Evolutionary conservation across 1,140 invertebrate species (phyloP).

Genomic region (Pseudomyrmex flavicornis): DNA sequence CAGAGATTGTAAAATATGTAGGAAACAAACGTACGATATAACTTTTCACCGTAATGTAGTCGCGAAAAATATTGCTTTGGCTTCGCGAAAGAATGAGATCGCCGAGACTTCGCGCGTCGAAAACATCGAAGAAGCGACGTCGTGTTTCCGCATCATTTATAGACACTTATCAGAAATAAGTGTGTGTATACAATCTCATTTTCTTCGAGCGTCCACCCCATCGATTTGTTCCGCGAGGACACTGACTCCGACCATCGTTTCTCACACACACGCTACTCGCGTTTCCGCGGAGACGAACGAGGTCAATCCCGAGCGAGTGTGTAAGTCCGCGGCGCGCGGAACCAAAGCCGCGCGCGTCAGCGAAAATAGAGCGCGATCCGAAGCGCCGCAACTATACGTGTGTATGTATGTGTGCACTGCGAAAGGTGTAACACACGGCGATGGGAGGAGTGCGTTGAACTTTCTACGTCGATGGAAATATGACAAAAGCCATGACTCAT

Average conservation of each 20-base stretch:
- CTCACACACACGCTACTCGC: background rate
- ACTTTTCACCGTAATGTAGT: too few relatives aligned
- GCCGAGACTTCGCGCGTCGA: too few relatives aligned
- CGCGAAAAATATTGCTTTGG: too few relatives aligned
- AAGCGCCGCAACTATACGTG: background rate
- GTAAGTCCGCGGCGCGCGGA: constrained; percentile 20
- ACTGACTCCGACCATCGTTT: constrained; percentile 11
- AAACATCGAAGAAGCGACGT: too few relatives aligned
- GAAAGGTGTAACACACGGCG: constrained; percentile 41
- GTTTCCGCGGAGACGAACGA: constrained; percentile 31
- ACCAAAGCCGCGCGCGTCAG: constrained; percentile 20
- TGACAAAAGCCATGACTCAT: constrained; percentile 57
- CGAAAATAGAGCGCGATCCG: constrained; percentile 60
- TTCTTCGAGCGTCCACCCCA: constrained; percentile 10
- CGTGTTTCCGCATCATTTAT: too few relatives aligned
- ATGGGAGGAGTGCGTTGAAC: constrained; percentile 64
- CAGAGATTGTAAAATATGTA: too few relatives aligned
- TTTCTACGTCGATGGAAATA: constrained; percentile 42
- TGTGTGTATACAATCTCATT: background rate
- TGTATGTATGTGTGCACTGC: background rate
- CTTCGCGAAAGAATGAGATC: too few relatives aligned
- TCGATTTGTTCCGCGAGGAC: background rate
- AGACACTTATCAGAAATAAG: background rate
- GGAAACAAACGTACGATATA: too few relatives aligned
- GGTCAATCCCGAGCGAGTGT: constrained; percentile 44